These are phyloP conservation scores for Eucriotettix oculatus DNA, from an alignment of 2,888 invertebrate species.

Conservation along the genomic window DNA sequence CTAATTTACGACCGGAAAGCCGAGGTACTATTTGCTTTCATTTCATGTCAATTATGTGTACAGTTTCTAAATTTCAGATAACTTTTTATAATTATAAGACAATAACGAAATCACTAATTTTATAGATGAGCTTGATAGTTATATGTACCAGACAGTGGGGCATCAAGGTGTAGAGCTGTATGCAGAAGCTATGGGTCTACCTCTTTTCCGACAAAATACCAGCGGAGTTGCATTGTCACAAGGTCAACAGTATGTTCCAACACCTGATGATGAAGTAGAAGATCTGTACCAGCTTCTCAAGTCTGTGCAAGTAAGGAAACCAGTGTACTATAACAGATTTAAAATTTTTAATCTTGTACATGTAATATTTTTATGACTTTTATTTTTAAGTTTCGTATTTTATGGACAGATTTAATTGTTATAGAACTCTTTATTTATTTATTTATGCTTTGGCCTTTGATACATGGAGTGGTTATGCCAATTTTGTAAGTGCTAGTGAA, in stretches of 20 bases:
- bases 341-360: too few relatives aligned
- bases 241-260: slow-evolving; percentile 62
- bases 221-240: slow-evolving; percentile 67
- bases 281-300: slow-evolving; percentile 75
- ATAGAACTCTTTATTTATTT: too few relatives aligned
- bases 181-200: slow-evolving; percentile 85
- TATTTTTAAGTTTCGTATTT: too few relatives aligned
- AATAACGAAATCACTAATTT: slow-evolving; percentile 9
- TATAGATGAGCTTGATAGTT: slow-evolving; percentile 83
- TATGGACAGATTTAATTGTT: too few relatives aligned
- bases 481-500: too few relatives aligned
- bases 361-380: too few relatives aligned
- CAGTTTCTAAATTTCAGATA: too few relatives aligned
- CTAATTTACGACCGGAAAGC: slow-evolving; percentile 78
- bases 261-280: slow-evolving; percentile 89
- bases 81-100: too few relatives aligned
- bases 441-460: too few relatives aligned
- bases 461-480: too few relatives aligned
- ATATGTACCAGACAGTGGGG: slow-evolving; percentile 99
- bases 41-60: not conserved
- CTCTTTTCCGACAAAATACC: slow-evolving; percentile 72
- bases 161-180: slow-evolving; percentile 85
- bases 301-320: slow-evolving; percentile 45
- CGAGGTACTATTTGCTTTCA: slow-evolving; percentile 39
- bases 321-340: too few relatives aligned